A percentile compares a stretch with the other conserved stretches of the same genome.
phyloP scores from a whole-genome alignment of 2,797 vertebrate species.

The Rhodeus uyekii region DNA sequence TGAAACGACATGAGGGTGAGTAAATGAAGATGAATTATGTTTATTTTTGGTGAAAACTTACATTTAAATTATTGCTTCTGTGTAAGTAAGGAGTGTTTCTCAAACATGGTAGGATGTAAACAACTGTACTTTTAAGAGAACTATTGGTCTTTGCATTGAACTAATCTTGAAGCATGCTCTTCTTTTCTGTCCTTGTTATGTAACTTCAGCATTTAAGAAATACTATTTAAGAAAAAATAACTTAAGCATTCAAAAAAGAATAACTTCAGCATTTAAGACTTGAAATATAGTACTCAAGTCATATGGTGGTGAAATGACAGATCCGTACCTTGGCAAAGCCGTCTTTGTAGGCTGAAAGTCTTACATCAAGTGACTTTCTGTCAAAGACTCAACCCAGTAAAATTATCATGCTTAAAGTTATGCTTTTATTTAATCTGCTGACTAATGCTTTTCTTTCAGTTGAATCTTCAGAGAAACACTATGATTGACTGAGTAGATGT shows the following conservation, averaged over 20 bases:
- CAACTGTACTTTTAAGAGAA: background rate
- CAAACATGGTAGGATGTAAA: background rate
- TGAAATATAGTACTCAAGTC: too few species aligned
- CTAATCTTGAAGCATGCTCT: background rate
- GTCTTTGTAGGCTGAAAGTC: background rate
- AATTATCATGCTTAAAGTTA: background rate
- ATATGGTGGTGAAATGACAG: background rate
- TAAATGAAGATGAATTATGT: too few species aligned
- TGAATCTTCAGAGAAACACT: background rate
- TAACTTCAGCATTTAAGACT: background rate
- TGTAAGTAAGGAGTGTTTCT: background rate
- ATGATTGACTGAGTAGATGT: conserved; percentile 7
- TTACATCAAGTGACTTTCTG: background rate
- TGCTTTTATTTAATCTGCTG: background rate
- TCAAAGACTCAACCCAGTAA: background rate
- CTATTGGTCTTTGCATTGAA: background rate
- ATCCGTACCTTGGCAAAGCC: background rate
- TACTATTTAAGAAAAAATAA: too few species aligned
- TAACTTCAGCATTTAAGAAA: background rate
- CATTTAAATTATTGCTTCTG: background rate
- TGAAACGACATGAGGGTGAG: background rate
- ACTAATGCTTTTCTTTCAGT: background rate
- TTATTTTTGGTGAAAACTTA: background rate
- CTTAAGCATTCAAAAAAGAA: too few species aligned
- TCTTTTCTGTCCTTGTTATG: background rate